Base-by-base conservation (phyloP, 2,113 vertebrate species). In the Ciconia stormi region DNA sequence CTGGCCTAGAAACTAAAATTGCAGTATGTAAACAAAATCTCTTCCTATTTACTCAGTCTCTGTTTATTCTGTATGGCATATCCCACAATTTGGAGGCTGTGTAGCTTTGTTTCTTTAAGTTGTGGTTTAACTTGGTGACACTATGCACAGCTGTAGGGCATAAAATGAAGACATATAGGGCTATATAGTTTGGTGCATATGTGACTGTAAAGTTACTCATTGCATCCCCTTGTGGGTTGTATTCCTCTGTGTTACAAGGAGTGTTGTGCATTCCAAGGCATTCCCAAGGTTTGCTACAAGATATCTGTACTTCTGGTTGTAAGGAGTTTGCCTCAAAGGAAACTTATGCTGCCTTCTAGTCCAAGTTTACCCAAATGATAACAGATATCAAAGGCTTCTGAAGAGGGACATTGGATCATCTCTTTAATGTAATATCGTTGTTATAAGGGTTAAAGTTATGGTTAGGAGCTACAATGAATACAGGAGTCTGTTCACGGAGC, bases 341-440 rank as follows among this genome's bases (percentile, higher is more conserved):
- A 62, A 20, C 0, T 13, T 44, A 3, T 6, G 1, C 32, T 87
- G 30, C 16, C 1, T 82, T 87, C 10, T 87, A 34, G 32, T 46
- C 6, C 4, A 0, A 0, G 4, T n/a, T 94, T 50, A 50, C 5
- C 29, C 3, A 49, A 44, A 47, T 1, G 3, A 22, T 38, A 38
- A 20, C 7, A 10, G 11, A 12, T 36, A 29, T 4, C 0, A 21
- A 30, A 52, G 25, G 6, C 3, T 87, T 59, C n/a, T 6, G 3
- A 38, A 42, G 6, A 13, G 3, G 18, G 52, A 5, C 1, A 2
- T 6, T 19, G 53, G 20, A 10, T 36, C 1, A 22, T 47, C 2
- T 71, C 6, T 23, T n/a, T 29, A 30, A 32, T 20, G 25, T 25
- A 29, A 10, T 56, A 5, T 3, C 2, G 1, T 30, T 22, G 6